Evolutionary conservation across 2,888 invertebrate species (phyloP), one percentile per base, ranked within the genome.

Genomic region (Polyploca ridens): DNA sequence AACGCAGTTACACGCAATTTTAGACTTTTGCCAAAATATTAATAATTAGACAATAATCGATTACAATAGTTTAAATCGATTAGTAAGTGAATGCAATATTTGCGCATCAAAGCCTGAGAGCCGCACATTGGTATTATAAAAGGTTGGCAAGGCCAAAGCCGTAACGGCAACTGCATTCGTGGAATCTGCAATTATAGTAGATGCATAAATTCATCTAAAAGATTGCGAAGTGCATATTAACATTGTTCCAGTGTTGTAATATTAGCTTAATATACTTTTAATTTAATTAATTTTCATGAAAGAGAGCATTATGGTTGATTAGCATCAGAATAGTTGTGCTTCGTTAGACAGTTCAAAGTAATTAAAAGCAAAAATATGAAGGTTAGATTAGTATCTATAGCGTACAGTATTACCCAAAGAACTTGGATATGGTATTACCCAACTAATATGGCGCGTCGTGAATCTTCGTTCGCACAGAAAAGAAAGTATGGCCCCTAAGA

Each of bases 51-150:
- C 33, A 58, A 14, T 61, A 63, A 64, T 58, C 67, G 62, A 66
- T 64, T 68, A 71, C 63, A 66, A 69, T 63, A 54, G 19, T 14
- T 64, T 33, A 65, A 69, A 70, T 69, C 63, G 68, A 73, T 75
- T 66, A 66, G 69, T 67, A 71, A 73, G 75, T 72, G 75, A 77
- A 77, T 69, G 77, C 72, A 67, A 65, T 72, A 71, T 73, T 68
- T 72, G 19, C 1, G 54, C 19, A 27, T 6, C 41, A 41, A 35
- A 61, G 41, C 27, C 61, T 61, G 41, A 41, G 61, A 61, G 13
- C 41, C 61, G 38, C 4, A 16, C n/a, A 75, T 66, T 77, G 77
- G 70, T 74, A 78, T 77, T 79, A 27, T 75, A 66, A 63, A 62
- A 49, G 46, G 35, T 44, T 58, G 54, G 33, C 79, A 77, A 78